Base-by-base conservation (phyloP, 2,888 invertebrate genomes). In the Drosophila demipolita region DNA sequence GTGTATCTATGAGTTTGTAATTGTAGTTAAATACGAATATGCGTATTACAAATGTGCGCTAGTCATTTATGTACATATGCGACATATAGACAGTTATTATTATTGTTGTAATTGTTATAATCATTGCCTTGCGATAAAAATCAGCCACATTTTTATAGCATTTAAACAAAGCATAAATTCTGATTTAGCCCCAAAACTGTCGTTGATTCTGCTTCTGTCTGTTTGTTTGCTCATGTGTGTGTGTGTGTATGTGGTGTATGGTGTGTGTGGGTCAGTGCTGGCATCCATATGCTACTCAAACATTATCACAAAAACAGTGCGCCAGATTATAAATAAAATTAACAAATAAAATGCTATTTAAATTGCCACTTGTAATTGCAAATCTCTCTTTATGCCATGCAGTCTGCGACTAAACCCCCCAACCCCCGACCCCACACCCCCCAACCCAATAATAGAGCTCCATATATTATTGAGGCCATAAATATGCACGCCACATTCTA, bases 161-260 rank as follows among this genome's bases (percentile, higher is more conserved):
- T 90, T 91, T 91, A 90, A 91, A 89, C 90, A 90, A 90, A 84
- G 83, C 86, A 80, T 91, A 88, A 91, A 90, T 91, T 85, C 83
- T 86, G 85, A 86, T 86, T 86, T 89, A 89, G 85, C 73, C 87
- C 65, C 80, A 84, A 84, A 85, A 79, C 82, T 82, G 85, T 89
- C 89, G 77, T 65, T 58, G 70, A 62, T 79, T 75, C 65, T 78
- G 64, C 54, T 17, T 23, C 12, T 12, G 1, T 66, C 20, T 36
- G 12, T n/a, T 23, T 29, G 20, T 49, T 29, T 61, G 12, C 33
- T 7, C n/a, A 12, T 66, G 20, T 53, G 11, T 29, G 20, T 53
- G 11, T 29, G 36, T 23, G 33, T 55, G 29, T 53, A 15, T 38
- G 5, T 29, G 29, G 48, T 66, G 11, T 59, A 6, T 35, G 50